Base-by-base conservation (phyloP, 2,113 vertebrate genomes). In the Gnathonemus longibarbis region DNA sequence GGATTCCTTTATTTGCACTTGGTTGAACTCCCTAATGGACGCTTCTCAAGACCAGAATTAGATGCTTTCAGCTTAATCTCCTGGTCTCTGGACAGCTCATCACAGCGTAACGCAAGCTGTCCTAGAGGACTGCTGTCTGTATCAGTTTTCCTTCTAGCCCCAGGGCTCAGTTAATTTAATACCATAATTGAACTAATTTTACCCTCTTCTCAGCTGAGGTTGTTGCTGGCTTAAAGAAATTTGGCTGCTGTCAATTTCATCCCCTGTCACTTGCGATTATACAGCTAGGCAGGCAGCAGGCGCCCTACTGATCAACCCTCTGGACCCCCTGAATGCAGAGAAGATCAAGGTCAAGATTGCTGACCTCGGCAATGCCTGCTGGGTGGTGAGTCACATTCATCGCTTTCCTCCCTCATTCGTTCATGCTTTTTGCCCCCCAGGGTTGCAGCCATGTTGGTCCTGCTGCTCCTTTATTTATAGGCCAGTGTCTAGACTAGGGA, bases 291-390 rank as follows among this genome's bases (percentile, higher is more conserved):
- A 93, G 52, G 90, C 96, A 91, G 95, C 97, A 93, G 96, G 96
- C 84, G 97, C 93, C 92, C 95, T 99, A 93, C 96, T 99, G 56
- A 94, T 99, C 91, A 98, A 99, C 95, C 98, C 97, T 39, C 97
- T 99, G 94, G 98, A 99, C 74, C 97, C 97, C 88, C 92, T 96
- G 91, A 99, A 99, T 93, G 97, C 97, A 91, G 97, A 98, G 91
- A 98, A 98, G 92, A 96, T 99, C 91, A 97, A 97, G 95, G 98
- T 99, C 91, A 99, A 99, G 95, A 98, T 99, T 17, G 98, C 98
- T 70, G 98, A 99, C 94, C 96, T 99, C 48, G 98, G 98, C 91
- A 99, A 99, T n/a, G 98, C 98, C 91, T 99, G 98, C 95, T 99
- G 98, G 98, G 97, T 99, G 97, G 98, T 99, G 94, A 98, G 98